Conservation (phyloP, 2,888 invertebrate species). For the Agrochola lychnidis region DNA sequence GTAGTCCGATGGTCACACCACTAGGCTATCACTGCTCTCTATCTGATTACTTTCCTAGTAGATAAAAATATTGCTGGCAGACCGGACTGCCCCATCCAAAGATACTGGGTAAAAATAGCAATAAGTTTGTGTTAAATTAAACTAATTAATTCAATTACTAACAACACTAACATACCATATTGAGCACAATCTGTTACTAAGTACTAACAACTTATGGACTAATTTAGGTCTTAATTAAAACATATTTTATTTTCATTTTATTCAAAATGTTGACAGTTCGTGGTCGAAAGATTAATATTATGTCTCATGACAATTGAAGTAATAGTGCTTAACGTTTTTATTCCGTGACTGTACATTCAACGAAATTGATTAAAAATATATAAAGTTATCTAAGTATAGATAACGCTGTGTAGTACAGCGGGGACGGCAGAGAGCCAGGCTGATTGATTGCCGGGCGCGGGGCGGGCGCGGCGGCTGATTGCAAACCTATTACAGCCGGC, state of each 20-base stretch:
- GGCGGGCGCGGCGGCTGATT: conserved; percentile 45
- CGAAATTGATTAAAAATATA: conserved; percentile 23
- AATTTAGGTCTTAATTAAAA: no score
- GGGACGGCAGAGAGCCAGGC: conserved; percentile 44
- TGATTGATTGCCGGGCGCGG: conserved; percentile 38
- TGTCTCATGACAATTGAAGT: not conserved
- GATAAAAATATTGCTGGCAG: no score
- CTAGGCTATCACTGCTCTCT: no score
- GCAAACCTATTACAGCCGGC: conserved; percentile 52
- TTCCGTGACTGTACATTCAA: conserved; percentile 3
- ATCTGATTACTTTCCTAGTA: no score
- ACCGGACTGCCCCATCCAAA: no score
- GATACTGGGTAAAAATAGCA: no score
- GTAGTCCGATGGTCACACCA: no score
- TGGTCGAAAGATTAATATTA: not conserved
- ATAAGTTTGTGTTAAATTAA: no score
- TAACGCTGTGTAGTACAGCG: conserved; percentile 1
- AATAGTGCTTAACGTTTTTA: not conserved
- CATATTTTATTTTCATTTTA: not conserved
- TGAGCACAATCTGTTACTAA: no score
- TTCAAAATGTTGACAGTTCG: not conserved
- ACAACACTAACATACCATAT: no score
- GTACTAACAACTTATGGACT: no score
- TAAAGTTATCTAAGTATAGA: conserved; percentile 21
- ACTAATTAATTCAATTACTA: no score